Conservation (phyloP, 2,888 invertebrate genomes). For the Biston betularia region DNA sequence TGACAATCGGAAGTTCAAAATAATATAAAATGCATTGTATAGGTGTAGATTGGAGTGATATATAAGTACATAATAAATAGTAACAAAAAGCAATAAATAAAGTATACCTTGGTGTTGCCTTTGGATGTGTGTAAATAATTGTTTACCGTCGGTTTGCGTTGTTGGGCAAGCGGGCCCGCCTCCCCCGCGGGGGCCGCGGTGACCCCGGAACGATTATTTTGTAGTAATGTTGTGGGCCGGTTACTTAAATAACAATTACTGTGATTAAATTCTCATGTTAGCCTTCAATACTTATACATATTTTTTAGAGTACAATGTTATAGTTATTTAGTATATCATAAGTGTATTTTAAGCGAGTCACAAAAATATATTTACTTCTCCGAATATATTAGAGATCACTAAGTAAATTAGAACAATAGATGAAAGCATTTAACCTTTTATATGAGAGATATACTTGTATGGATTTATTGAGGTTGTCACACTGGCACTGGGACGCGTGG, state of each 20-base stretch:
- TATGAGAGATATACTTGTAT: conserved; percentile 72
- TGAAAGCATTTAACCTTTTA: conserved; percentile 82
- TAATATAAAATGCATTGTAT: conserved; percentile 70
- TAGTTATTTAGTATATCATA: conserved; percentile 84
- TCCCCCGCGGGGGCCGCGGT: conserved; percentile 23
- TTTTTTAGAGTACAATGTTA: conserved; percentile 87
- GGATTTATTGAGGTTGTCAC: conserved; percentile 63
- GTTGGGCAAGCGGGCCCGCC: conserved; percentile 48
- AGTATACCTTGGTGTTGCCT: conserved; percentile 86
- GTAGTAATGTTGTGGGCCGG: conserved; percentile 83
- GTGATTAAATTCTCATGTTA: conserved; percentile 86
- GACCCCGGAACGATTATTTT: conserved; percentile 74
- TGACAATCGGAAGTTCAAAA: conserved; percentile 68
- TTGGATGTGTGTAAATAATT: conserved; percentile 77
- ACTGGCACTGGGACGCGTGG: conserved; percentile 36
- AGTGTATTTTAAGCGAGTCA: conserved; percentile 82
- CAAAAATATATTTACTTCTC: conserved; percentile 85
- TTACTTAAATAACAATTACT: conserved; percentile 85
- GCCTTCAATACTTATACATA: conserved; percentile 86
- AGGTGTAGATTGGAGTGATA: conserved; percentile 78
- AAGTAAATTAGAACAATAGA: conserved; percentile 79
- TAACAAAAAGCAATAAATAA: conserved; percentile 85
- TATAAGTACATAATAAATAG: conserved; percentile 81
- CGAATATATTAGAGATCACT: conserved; percentile 78
- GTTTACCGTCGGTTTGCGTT: conserved; percentile 70